These are phyloP conservation scores for Proisotoma minuta DNA, from an alignment of 2,888 invertebrate genomes.

Conservation along the genomic window DNA sequence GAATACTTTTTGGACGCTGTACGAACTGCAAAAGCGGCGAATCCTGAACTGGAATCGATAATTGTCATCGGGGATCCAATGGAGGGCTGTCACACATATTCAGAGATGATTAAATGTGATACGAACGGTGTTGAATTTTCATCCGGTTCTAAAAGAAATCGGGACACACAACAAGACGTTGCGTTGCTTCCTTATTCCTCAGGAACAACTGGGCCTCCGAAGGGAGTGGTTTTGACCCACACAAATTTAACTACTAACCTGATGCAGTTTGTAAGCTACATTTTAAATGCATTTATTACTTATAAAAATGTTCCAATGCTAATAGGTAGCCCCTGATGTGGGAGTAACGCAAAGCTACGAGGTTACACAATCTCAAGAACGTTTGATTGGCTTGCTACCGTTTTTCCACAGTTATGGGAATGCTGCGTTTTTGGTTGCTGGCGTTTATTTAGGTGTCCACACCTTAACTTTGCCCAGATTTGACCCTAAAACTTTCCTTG, in stretches of 20 bases:
- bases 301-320: background rate
- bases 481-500: conserved; percentile 67
- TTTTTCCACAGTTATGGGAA: conserved; percentile 59
- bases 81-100: conserved; percentile 39
- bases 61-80: conserved; percentile 28
- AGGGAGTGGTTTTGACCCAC: conserved; percentile 55
- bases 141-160: conserved; percentile 19
- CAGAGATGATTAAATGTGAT: conserved; percentile 38
- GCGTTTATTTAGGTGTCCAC: conserved; percentile 60
- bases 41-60: conserved; percentile 16
- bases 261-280: conserved; percentile 23
- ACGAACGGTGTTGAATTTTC: conserved; percentile 21
- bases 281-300: too few relatives aligned
- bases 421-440: conserved; percentile 62
- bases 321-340: conserved; percentile 17
- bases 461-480: conserved; percentile 65
- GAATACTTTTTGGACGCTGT: conserved; percentile 27
- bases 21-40: conserved; percentile 18
- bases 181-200: conserved; percentile 15
- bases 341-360: conserved; percentile 17
- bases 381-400: conserved; percentile 37
- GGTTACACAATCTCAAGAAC: conserved; percentile 32
- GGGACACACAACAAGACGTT: conserved; percentile 12
- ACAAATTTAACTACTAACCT: conserved; percentile 38
- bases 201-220: conserved; percentile 61